Base-by-base conservation (phyloP, 2,797 vertebrate species). In the Acridotheres tristis region DNA sequence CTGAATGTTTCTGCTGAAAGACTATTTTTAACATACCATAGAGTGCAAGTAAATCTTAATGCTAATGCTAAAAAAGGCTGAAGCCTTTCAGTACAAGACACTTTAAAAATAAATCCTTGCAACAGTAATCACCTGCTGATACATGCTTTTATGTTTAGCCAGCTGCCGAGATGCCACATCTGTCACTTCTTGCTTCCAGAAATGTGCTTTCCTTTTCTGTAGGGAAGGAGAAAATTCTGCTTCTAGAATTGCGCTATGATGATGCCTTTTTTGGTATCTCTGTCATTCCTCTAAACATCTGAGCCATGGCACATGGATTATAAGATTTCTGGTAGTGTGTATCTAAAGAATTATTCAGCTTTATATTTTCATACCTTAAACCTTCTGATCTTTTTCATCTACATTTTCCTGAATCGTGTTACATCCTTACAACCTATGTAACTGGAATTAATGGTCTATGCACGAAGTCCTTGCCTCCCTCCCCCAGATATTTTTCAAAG, bases 191-290 rank as follows among this genome's bases (percentile, higher is more conserved):
- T 92, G 58, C 66, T 95, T 88, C 89, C 77, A 93, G 58, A 88
- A 95, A 79, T 29, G 62, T 7, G 25, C 71, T 91, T 93, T 91
- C 94, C 88, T 95, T 93, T 96, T 78, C 94, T 71, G 83, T 90
- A 81, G n/a, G 74, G 88, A 96, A 93, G 45, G n/a, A 87, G 85
- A 91, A 88, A 94, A 95, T 76, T 63, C 76, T 91, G 85, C 61
- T 91, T 76, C 88, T 75, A 90, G 85, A 89, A 78, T 48, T 88
- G 79, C 1, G 0, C 58, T 8, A 66, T 89, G 32, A 50, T 7
- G 76, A 95, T 88, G 85, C 96, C 94, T 96, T 95, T 96, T 96
- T 96, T 97, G 94, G 95, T 92, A 94, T 93, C 88, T 88, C 85
- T 91, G 32, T 88, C 78, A 94, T 78, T 80, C 83, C 83, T 75